Evolutionary conservation across 2,888 invertebrate species (phyloP).

Genomic region (Leptinotarsa juncta): DNA sequence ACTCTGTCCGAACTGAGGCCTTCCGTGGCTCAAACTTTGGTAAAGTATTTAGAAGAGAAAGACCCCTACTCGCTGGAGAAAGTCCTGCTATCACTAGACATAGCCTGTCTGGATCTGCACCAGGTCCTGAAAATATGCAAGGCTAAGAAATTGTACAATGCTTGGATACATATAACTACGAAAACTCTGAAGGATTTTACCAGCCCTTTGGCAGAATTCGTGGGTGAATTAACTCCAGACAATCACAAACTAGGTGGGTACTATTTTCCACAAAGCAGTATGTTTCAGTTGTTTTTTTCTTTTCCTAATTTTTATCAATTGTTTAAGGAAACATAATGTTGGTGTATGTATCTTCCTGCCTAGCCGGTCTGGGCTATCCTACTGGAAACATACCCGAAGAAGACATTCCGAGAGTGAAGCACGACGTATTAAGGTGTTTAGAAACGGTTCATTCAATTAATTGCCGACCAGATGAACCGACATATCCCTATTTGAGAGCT

Average conservation of each 20-base stretch:
- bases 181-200: conserved; percentile 81
- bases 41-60: conserved; percentile 74
- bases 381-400: conserved; percentile 77
- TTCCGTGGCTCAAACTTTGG: conserved; percentile 77
- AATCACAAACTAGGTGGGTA: conserved; percentile 67
- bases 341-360: conserved; percentile 87
- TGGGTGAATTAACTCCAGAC: conserved; percentile 68
- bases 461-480: conserved; percentile 72
- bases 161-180: conserved; percentile 81
- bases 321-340: conserved; percentile 82
- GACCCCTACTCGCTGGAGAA: conserved; percentile 74
- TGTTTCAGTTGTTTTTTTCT: background rate
- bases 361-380: conserved; percentile 86
- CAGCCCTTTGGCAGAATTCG: conserved; percentile 77
- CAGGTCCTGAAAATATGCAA: conserved; percentile 70
- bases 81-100: conserved; percentile 78
- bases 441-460: conserved; percentile 77
- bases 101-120: conserved; percentile 81
- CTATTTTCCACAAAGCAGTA: too few species aligned
- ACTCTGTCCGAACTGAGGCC: conserved; percentile 74
- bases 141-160: conserved; percentile 75
- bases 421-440: conserved; percentile 78
- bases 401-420: conserved; percentile 75
- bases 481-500: conserved; percentile 79
- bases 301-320: background rate